Evolutionary conservation across 2,888 invertebrate species (phyloP), one percentile per base, ranked within the genome.

Genomic region (Pandemis heparana): DNA sequence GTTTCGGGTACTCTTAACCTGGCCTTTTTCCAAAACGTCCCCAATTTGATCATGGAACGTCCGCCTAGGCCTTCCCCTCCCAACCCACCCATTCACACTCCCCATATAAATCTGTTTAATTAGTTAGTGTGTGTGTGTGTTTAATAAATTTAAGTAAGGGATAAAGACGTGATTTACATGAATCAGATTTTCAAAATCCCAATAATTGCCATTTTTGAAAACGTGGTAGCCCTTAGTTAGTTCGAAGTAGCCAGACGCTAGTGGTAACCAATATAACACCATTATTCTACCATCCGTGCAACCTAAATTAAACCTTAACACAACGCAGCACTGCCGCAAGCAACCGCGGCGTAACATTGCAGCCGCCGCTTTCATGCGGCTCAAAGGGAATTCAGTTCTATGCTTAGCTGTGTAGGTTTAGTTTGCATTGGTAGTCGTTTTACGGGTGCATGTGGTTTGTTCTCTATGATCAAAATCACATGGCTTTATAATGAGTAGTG

Each of bases 291-390:
- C 73, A 48, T 72, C 70, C 18, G 70, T 53, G 41, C 66, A 76
- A 72, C 59, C 73, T n/a, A 79, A 79, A 77, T 78, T 77, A 69
- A 76, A 81, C 78, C 75, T 76, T 78, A 76, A 73, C 74, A 70
- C 69, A 43, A 66, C 12, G 65, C 53, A 48, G 70, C 63, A 75
- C 41, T 14, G 61, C 23, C 10, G 41, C n/a, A 10, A 12, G 0
- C 39, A 39, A 4, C 41, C 66, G 66, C 16, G 41, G n/a, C 5
- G 38, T 48, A n/a, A 68, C 46, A 12, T 69, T 63, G 68, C 64
- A 63, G 63, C 46, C 51, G 38, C 6, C 39, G 48, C 68, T 68
- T 48, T 63, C 71, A 65, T 64, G 71, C 68, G 56, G 63, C 62
- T 72, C 51, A 32, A 68, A 73, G 56, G n/a, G 56, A 73, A 73